Evolutionary conservation across 2,888 invertebrate genomes (phyloP).

Genomic region (Apodemia duryi): DNA sequence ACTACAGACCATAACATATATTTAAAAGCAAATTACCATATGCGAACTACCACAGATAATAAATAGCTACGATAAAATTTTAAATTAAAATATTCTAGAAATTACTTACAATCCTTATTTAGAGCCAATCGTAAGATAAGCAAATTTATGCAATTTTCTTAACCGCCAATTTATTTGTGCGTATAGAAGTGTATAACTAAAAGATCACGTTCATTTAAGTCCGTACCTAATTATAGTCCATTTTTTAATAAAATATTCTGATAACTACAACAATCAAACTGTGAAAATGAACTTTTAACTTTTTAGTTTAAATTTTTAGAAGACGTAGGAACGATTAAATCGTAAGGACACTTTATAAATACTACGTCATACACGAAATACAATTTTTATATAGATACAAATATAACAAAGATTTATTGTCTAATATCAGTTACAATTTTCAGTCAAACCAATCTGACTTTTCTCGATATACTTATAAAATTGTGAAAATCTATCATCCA

Average conservation of each 20-base stretch:
- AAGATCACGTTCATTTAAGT: not conserved
- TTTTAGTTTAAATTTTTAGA: not conserved
- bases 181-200: not conserved
- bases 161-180: constrained; percentile 13
- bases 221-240: not conserved
- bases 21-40: not conserved
- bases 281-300: too few relatives aligned
- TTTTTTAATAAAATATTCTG: not conserved
- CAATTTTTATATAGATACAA: not conserved
- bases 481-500: too few relatives aligned
- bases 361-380: not conserved
- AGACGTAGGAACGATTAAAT: not conserved
- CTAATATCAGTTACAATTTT: not conserved
- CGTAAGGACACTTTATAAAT: not conserved
- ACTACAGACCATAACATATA: not conserved
- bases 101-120: constrained; percentile 1
- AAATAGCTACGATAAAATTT: constrained; percentile 1
- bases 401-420: constrained; percentile 7
- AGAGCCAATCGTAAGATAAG: constrained; percentile 2
- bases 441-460: constrained; percentile 4
- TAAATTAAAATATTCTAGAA: constrained; percentile 12
- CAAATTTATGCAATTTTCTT: constrained; percentile 3
- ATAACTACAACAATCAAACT: too few relatives aligned
- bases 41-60: constrained; percentile 2
- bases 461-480: not conserved